Conservation (phyloP, 2,113 vertebrate genomes). For the Manacus vitellinus region DNA sequence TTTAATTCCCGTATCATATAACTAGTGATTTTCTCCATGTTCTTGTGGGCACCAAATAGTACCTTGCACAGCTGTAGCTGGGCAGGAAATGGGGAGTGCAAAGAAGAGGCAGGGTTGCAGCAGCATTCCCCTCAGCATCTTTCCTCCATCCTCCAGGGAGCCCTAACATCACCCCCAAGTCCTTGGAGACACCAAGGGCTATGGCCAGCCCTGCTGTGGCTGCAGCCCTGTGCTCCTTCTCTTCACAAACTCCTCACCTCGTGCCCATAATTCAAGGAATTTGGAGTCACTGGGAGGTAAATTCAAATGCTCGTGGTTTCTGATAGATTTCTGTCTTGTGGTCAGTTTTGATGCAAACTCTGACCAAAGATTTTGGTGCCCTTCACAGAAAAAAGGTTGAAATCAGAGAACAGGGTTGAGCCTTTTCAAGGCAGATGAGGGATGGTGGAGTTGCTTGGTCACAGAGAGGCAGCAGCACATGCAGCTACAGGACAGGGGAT, state of each 20-base stretch:
- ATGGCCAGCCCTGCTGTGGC: neutral
- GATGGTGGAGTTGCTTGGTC: rapidly evolving
- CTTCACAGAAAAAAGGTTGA: neutral
- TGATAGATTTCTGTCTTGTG: neutral
- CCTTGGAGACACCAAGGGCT: neutral
- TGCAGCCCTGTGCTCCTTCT: neutral
- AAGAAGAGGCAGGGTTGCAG: neutral
- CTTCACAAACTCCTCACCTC: neutral
- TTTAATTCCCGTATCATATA: neutral
- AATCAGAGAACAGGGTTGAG: neutral
- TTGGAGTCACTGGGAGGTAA: neutral
- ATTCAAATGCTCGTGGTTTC: neutral
- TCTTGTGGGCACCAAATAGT: neutral
- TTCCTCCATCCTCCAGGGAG: neutral
- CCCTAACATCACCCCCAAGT: neutral
- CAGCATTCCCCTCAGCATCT: neutral
- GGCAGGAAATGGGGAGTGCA: neutral
- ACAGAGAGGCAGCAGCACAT: neutral
- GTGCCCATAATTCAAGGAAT: neutral
- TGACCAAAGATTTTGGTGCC: neutral
- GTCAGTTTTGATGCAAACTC: neutral
- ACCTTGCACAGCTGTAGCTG: neutral
- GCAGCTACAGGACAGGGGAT: neutral
- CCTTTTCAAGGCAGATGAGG: rapidly evolving
- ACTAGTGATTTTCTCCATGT: conserved; percentile 22